Base-by-base conservation (phyloP, 2,888 invertebrate species). In the Biston betularia region DNA sequence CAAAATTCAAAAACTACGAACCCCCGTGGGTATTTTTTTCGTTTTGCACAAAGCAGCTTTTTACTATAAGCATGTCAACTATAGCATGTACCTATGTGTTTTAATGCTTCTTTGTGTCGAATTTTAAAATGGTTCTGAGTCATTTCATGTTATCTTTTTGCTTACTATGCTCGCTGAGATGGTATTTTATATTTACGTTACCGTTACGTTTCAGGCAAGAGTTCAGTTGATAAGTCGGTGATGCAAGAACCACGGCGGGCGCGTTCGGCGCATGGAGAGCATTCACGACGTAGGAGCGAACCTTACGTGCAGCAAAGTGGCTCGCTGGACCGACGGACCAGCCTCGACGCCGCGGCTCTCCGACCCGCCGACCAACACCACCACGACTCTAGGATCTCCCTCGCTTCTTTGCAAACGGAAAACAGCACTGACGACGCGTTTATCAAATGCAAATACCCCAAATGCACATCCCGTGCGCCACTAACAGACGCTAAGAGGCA, bases 371-470 rank as follows among this genome's bases (percentile, higher is more conserved):
- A 94, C 85, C 72, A 92, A 55, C 80, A 84, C 55, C 80, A 88
- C 68, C 88, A 88, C 74, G 94, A 91, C 72, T 93, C 92, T 74
- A 87, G 85, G 84, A 86, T 84, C 68, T 95, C 87, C 77, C 90
- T 93, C 48, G 87, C 88, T 75, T 94, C 94, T 12, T 77, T 94
- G 63, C 91, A 89, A 77, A 92, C 93, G 45, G 94, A 93, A 73
- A 91, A 91, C 73, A 91, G 93, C 79, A 82, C 86, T 1, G 94
- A 94, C 65, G 95, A 95, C 54, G 91, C 94, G 53, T 84, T 95
- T 80, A 95, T 97, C 76, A 95, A 95, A 76, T 98, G 98, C 88
- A 96, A 97, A 74, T 97, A 97, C 90, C 96, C 97, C 75, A 97
- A 97, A 86, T 98, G 98, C 91, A 94, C 95, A 76, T 96, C 96